Evolutionary conservation across 2,888 invertebrate genomes (phyloP).

Genomic region (Andrena praecox): DNA sequence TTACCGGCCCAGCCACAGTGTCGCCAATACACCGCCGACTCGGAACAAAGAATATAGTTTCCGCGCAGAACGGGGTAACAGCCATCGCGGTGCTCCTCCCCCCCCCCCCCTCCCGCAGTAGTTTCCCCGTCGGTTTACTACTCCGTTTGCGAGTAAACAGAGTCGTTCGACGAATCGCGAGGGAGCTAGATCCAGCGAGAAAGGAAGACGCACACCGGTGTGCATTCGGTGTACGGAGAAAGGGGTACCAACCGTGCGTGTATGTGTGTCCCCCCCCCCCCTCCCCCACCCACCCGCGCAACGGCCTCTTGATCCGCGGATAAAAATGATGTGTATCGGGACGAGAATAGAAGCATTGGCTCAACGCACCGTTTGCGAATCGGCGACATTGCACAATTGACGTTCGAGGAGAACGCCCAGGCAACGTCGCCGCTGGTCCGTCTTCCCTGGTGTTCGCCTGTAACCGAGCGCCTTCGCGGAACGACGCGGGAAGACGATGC

Average conservation of each 20-base stretch:
- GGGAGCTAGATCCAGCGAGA: not conserved
- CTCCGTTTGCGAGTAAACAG: slow-evolving; percentile 45
- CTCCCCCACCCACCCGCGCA: not conserved
- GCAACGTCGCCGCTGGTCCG: not conserved
- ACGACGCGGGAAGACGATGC: not conserved
- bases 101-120: not conserved
- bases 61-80: not conserved
- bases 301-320: not conserved
- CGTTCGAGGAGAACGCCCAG: slow-evolving; percentile 13
- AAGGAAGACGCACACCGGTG: slow-evolving; percentile 13
- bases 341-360: slow-evolving; percentile 57
- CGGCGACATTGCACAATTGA: slow-evolving; percentile 53
- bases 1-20: slow-evolving; percentile 35
- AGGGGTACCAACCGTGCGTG: slow-evolving; percentile 5
- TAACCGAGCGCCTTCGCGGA: slow-evolving; percentile 1
- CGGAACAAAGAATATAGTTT: slow-evolving; percentile 31
- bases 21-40: slow-evolving; percentile 23
- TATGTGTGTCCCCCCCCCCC: not conserved
- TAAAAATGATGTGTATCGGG: slow-evolving; percentile 26
- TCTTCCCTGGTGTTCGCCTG: not conserved
- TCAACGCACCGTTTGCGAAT: slow-evolving; percentile 44
- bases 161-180: slow-evolving; percentile 38
- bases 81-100: not conserved
- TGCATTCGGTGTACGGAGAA: not conserved
- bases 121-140: slow-evolving; percentile 13